Evolutionary conservation across 2,113 vertebrate species (phyloP).

Genomic region (Diadophis punctatus): DNA sequence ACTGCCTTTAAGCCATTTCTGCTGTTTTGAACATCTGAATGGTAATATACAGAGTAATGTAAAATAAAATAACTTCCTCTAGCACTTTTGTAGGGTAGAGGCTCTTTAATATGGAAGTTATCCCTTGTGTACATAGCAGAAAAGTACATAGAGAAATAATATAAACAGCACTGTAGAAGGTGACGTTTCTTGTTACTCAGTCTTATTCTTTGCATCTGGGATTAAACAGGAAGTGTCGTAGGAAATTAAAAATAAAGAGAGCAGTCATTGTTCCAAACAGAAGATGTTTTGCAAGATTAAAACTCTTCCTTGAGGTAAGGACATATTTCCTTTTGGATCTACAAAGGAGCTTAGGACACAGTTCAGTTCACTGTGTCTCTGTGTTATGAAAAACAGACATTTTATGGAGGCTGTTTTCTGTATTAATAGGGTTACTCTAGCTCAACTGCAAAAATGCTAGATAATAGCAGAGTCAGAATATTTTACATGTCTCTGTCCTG

Average conservation of each 20-base stretch:
- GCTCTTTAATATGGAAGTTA: neutral
- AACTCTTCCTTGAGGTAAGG: conserved; percentile 49
- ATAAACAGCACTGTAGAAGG: conserved; percentile 20
- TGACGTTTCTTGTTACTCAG: neutral
- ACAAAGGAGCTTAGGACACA: neutral
- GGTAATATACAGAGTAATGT: neutral
- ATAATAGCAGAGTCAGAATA: neutral
- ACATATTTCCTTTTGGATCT: conserved; percentile 53
- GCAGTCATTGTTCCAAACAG: conserved; percentile 11
- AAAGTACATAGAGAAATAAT: conserved; percentile 33
- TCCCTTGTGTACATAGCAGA: conserved; percentile 1
- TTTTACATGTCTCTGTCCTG: neutral
- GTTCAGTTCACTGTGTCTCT: neutral
- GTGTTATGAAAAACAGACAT: neutral
- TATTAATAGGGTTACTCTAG: neutral
- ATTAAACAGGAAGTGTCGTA: conserved; percentile 38
- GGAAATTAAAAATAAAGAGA: conserved; percentile 40
- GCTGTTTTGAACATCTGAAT: neutral
- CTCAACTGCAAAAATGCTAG: neutral
- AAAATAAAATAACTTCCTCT: neutral
- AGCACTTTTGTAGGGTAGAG: conserved; percentile 9
- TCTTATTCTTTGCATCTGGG: conserved; percentile 25
- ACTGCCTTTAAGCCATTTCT: neutral
- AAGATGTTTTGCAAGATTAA: conserved; percentile 7
- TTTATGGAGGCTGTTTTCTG: neutral